Percentiles rank a stretch among this genome's conserved stretches.
Conservation (phyloP, 2,797 vertebrate genomes). For the Propithecus deckenii region DNA sequence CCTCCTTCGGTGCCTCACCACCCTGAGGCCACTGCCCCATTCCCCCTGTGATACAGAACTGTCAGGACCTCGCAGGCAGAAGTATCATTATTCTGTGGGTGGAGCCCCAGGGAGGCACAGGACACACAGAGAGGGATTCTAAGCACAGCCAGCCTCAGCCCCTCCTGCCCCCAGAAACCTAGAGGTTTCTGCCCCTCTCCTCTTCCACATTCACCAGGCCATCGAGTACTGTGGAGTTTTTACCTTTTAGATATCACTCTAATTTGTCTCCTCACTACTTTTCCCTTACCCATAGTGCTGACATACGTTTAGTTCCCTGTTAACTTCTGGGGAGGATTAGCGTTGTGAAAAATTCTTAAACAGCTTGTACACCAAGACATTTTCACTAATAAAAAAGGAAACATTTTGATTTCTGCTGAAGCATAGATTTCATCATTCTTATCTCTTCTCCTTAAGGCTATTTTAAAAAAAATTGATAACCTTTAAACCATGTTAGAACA, state of each 20-base stretch:
- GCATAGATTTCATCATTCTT: background rate
- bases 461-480: background rate
- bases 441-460: background rate
- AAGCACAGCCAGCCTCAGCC: background rate
- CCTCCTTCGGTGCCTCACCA: background rate
- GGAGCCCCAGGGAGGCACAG: background rate
- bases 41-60: background rate
- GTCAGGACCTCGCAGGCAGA: background rate
- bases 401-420: background rate
- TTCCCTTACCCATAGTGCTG: background rate
- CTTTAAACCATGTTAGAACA: background rate
- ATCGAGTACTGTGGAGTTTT: background rate
- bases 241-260: background rate
- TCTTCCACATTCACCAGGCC: background rate
- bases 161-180: background rate
- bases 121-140: background rate
- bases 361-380: background rate
- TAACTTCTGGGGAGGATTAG: background rate
- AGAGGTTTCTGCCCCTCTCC: background rate
- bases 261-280: background rate
- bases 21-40: background rate
- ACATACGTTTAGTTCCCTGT: background rate
- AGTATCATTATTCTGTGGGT: background rate
- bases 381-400: conserved; percentile 22
- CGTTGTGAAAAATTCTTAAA: background rate